A percentile compares a stretch with the other conserved stretches of the same genome.
Evolutionary conservation across 2,797 vertebrate species (phyloP).

Genomic region (Darevskia nairensis): DNA sequence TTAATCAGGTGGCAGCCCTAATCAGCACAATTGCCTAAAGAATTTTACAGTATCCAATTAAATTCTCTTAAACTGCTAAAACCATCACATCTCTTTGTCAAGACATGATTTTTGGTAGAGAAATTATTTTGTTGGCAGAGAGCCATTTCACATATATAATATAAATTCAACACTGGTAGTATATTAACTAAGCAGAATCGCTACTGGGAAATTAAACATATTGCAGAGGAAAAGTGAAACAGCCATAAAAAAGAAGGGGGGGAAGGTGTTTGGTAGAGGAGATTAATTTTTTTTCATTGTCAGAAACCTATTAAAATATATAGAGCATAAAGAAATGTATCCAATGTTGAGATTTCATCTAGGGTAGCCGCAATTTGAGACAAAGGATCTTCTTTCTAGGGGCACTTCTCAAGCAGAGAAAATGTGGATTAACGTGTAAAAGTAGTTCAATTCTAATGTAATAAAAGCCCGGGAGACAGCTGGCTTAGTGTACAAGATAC

Average conservation of each 20-base stretch:
- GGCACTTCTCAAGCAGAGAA: constrained; percentile 22
- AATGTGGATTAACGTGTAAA: constrained; percentile 2
- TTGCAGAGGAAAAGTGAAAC: constrained; percentile 56
- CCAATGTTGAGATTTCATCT: constrained; percentile 53
- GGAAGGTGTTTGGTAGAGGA: constrained; percentile 55
- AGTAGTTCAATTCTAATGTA: constrained; percentile 29
- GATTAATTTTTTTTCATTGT: constrained; percentile 57
- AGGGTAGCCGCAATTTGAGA: constrained; percentile 52
- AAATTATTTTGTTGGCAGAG: constrained; percentile 43
- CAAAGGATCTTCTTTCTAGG: constrained; percentile 51
- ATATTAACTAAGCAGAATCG: constrained; percentile 59
- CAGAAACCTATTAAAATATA: constrained; percentile 51
- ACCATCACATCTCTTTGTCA: constrained; percentile 2
- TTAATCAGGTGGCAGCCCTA: not conserved
- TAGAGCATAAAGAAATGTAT: constrained; percentile 55
- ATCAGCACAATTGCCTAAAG: constrained; percentile 22
- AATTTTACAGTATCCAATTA: not conserved
- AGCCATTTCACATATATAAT: constrained; percentile 51
- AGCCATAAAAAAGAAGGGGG: constrained; percentile 40
- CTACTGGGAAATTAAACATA: constrained; percentile 64
- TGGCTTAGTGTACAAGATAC: constrained; percentile 26
- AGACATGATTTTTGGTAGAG: constrained; percentile 36
- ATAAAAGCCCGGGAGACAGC: constrained; percentile 18
- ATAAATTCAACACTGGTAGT: constrained; percentile 35
- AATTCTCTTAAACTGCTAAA: constrained; percentile 9